Percentiles rank a stretch among this genome's conserved stretches.
Conservation (phyloP, 2,797 vertebrate species). For the Myripristis murdjan region DNA sequence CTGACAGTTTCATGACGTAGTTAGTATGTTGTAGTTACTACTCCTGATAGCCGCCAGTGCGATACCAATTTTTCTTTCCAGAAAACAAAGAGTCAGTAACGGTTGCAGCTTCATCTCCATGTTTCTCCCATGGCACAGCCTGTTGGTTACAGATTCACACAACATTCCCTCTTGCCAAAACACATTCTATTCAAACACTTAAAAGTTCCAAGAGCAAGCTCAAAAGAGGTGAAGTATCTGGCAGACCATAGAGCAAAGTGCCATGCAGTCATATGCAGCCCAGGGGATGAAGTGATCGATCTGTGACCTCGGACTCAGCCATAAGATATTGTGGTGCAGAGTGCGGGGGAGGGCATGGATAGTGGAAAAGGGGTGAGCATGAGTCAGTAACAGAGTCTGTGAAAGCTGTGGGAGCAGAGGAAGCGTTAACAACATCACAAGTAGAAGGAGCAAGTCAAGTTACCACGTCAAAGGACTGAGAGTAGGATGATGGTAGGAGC, state of each 20-base stretch:
- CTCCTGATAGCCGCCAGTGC: slow-evolving; percentile 31
- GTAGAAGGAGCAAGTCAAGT: slow-evolving; percentile 83
- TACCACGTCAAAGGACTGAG: slow-evolving; percentile 79
- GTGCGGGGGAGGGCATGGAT: slow-evolving; percentile 76
- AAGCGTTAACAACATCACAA: slow-evolving; percentile 86
- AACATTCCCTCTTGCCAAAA: slow-evolving; percentile 61
- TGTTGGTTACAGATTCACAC: slow-evolving; percentile 56
- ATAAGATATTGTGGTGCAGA: slow-evolving; percentile 81
- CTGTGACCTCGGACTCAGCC: slow-evolving; percentile 80
- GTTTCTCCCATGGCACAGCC: slow-evolving; percentile 49
- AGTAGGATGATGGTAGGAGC: slow-evolving; percentile 75
- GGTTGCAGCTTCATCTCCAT: slow-evolving; percentile 43
- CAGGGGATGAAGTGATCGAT: slow-evolving; percentile 79
- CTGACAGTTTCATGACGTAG: neutral
- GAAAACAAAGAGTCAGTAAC: slow-evolving; percentile 21
- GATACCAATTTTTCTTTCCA: slow-evolving; percentile 29
- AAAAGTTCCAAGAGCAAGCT: slow-evolving; percentile 64
- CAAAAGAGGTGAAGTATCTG: slow-evolving; percentile 74
- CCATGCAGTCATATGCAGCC: slow-evolving; percentile 71
- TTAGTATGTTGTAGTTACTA: slow-evolving; percentile 1
- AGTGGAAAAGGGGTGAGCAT: slow-evolving; percentile 80
- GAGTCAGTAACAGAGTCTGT: slow-evolving; percentile 86
- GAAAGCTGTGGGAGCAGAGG: slow-evolving; percentile 87
- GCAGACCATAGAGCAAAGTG: slow-evolving; percentile 66
- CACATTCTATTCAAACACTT: slow-evolving; percentile 58